Evolutionary conservation across 2,888 invertebrate genomes (phyloP), one percentile per base, ranked within the genome.

Genomic region (Harpagoxenus sublaevis): DNA sequence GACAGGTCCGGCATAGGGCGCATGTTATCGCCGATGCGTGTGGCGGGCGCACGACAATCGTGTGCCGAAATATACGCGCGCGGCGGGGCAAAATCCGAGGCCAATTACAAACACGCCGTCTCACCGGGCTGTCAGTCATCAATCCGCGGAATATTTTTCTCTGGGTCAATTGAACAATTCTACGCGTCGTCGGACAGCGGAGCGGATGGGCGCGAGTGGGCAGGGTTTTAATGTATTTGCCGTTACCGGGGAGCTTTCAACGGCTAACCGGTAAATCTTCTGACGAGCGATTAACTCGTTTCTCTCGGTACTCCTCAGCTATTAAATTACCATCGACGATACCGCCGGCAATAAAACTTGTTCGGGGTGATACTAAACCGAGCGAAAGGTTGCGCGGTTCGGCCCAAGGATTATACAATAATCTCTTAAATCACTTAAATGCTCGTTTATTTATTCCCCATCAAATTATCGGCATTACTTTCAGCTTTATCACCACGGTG

Each of bases 281-380:
- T 60, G 84, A 85, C 71, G 75, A 79, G 57, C 86, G 85, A 89
- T 89, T 84, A 87, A 84, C 82, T 82, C 82, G 71, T 65, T 86
- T 73, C 66, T 81, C 66, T 78, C 71, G 83, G 65, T 71, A 68
- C 84, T 83, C 75, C 77, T 83, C 81, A 83, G 63, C 85, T 77
- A 85, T 85, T 83, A 83, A 84, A 84, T 84, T 77, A 74, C 83
- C 83, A 84, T 84, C 82, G 82, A 55, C 84, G 83, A 84, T 75
- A 84, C 84, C 84, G 84, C 51, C 65, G 84, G 82, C 71, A 81
- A 84, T 84, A 84, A 84, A 84, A 82, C 53, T 82, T 81, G 81
- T 71, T 73, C 82, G 71, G 63, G 71, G 84, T 65, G 84, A 81
- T 82, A 81, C 70, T 81, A 81, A 84, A 84, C 70, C 28, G 84